Conservation (phyloP, 2,797 vertebrate species). For the Argya squamiceps region DNA sequence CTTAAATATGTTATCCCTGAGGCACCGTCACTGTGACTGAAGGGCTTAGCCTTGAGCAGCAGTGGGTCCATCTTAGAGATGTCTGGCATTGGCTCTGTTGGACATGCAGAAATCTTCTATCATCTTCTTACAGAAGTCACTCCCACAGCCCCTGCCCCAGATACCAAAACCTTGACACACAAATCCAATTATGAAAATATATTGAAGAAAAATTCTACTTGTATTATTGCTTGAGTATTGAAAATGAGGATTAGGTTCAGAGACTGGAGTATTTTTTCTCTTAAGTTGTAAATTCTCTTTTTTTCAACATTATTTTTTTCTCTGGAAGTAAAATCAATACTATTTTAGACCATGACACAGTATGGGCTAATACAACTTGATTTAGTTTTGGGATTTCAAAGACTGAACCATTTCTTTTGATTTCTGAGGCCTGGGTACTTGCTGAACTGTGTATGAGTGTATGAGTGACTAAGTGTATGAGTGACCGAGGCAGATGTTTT, state of each 20-base stretch:
- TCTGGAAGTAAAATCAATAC: not conserved
- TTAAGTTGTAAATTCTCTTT: not conserved
- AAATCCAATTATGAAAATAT: not conserved
- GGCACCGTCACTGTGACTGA: fast-evolving
- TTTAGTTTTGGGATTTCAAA: not conserved
- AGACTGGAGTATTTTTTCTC: not conserved
- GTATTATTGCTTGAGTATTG: not conserved
- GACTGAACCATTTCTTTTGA: not conserved
- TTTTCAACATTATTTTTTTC: not conserved
- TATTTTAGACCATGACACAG: not conserved
- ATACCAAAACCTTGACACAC: not conserved
- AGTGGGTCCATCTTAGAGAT: fast-evolving
- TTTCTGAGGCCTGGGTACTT: not conserved
- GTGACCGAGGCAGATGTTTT: not conserved
- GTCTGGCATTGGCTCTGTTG: fast-evolving
- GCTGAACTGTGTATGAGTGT: not conserved
- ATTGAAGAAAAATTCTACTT: not conserved
- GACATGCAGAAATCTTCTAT: not conserved
- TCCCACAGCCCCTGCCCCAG: fast-evolving
- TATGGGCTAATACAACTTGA: not conserved
- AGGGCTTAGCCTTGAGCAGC: not conserved
- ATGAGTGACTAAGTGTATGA: not conserved
- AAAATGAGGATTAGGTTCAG: not conserved
- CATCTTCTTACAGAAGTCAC: not conserved
- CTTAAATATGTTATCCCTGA: not conserved